These are phyloP conservation scores for Percopsis omiscomaycus DNA, from an alignment of 2,797 vertebrate species.

Conservation along the genomic window DNA sequence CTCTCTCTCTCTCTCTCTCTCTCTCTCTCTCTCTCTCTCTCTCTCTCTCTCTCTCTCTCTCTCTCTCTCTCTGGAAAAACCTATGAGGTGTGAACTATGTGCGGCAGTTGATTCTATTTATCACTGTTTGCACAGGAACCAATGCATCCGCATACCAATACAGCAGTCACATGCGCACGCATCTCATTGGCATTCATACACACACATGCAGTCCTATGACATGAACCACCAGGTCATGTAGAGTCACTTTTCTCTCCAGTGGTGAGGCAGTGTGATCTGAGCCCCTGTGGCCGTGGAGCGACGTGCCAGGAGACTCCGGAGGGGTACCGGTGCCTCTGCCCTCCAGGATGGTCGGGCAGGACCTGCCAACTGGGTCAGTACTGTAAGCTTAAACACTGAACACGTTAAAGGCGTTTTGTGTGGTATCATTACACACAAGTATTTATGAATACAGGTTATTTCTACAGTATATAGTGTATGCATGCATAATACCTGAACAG, in stretches of 20 bases:
- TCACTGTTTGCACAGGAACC: conserved; percentile 69
- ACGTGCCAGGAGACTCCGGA: conserved; percentile 75
- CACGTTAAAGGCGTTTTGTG: no score
- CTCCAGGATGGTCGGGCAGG: conserved; percentile 77
- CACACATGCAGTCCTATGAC: conserved; percentile 31
- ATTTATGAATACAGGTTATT: no score
- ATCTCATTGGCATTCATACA: conserved; percentile 17
- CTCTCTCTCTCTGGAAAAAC: conserved; percentile 15
- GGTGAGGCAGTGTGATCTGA: conserved; percentile 75
- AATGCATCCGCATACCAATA: conserved; percentile 48
- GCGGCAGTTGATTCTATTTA: conserved; percentile 62
- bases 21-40: background rate
- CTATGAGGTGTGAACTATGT: conserved; percentile 45
- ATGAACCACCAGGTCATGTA: conserved; percentile 42
- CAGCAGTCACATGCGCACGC: conserved; percentile 15
- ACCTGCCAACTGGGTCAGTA: conserved; percentile 81
- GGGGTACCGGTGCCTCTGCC: conserved; percentile 76
- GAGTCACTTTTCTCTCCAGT: conserved; percentile 44
- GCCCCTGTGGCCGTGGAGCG: conserved; percentile 74
- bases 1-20: no score
- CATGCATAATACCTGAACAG: no score
- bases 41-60: conserved; percentile 16
- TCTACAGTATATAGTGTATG: no score
- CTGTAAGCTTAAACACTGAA: conserved; percentile 4
- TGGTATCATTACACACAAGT: no score